phyloP scores from a whole-genome alignment of 2,797 vertebrate genomes.

The Parauchenoglanis punctatus region DNA sequence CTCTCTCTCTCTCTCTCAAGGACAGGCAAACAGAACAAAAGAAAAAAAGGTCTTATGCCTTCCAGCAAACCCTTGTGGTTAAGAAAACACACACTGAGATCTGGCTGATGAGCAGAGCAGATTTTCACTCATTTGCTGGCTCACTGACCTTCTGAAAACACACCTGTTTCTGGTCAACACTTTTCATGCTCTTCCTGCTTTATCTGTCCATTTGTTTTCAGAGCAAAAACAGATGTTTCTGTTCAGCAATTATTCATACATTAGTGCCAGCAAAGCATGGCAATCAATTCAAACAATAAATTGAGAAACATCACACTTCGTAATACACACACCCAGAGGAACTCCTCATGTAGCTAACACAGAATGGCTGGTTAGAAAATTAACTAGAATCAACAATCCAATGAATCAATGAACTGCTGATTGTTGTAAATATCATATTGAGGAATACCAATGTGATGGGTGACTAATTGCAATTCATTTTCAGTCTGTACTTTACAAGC shows the following conservation, averaged over 20 bases:
- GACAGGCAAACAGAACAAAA: slow-evolving; percentile 53
- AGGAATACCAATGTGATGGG: slow-evolving; percentile 5
- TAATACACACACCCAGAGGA: neutral
- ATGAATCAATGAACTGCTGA: neutral
- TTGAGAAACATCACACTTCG: neutral
- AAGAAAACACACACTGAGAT: slow-evolving; percentile 49
- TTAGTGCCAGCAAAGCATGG: neutral
- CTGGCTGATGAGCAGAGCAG: slow-evolving; percentile 53
- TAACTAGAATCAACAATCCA: neutral
- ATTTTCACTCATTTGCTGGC: slow-evolving; percentile 46
- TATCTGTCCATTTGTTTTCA: slow-evolving; percentile 47
- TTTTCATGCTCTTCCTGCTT: slow-evolving; percentile 22
- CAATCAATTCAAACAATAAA: neutral
- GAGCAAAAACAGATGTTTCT: slow-evolving; percentile 26
- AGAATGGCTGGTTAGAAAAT: neutral
- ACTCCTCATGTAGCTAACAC: neutral
- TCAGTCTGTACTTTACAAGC: slow-evolving; percentile 20
- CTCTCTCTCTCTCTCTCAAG: slow-evolving; percentile 25
- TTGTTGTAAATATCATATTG: neutral
- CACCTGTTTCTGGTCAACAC: slow-evolving; percentile 53
- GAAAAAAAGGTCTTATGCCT: slow-evolving; percentile 32
- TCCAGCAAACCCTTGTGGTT: slow-evolving; percentile 34
- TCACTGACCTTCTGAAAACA: slow-evolving; percentile 30
- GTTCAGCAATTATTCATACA: neutral
- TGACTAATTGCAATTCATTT: slow-evolving; percentile 32